Conservation (phyloP, 1,140 invertebrate species). For the Aleiodes sp. region DNA sequence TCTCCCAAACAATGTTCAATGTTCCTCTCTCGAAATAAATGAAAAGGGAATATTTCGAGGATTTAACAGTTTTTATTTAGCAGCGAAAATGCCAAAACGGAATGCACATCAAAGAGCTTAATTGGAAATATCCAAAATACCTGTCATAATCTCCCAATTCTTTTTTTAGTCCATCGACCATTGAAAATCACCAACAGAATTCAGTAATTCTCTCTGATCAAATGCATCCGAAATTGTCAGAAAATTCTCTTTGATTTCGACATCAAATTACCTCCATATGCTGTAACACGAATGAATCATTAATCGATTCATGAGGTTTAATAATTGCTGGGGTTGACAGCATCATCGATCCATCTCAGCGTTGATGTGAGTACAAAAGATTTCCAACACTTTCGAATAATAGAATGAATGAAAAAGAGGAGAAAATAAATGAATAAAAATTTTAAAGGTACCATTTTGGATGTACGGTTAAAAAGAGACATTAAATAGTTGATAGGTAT, state of each 20-base stretch:
- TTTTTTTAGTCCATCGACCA: too few species aligned
- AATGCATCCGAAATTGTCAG: neutral
- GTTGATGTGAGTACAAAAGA: neutral
- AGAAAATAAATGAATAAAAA: neutral
- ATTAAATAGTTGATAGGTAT: constrained; percentile 1
- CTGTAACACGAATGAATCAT: neutral
- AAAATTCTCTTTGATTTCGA: neutral
- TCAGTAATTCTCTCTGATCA: neutral
- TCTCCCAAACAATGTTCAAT: too few species aligned
- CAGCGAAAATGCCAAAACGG: too few species aligned
- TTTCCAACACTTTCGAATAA: neutral
- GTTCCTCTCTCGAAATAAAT: too few species aligned
- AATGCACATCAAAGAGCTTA: too few species aligned
- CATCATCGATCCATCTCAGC: constrained; percentile 4
- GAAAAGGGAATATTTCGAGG: too few species aligned
- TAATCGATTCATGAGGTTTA: neutral
- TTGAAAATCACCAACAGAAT: too few species aligned
- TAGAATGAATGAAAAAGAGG: neutral
- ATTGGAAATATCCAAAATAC: too few species aligned
- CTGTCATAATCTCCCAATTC: too few species aligned
- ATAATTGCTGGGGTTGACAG: neutral
- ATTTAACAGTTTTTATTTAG: too few species aligned
- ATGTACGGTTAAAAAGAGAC: neutral
- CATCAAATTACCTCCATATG: neutral
- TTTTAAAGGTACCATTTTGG: neutral